Evolutionary conservation across 2,888 invertebrate species (phyloP).

Genomic region (Muschampia plurimacula): DNA sequence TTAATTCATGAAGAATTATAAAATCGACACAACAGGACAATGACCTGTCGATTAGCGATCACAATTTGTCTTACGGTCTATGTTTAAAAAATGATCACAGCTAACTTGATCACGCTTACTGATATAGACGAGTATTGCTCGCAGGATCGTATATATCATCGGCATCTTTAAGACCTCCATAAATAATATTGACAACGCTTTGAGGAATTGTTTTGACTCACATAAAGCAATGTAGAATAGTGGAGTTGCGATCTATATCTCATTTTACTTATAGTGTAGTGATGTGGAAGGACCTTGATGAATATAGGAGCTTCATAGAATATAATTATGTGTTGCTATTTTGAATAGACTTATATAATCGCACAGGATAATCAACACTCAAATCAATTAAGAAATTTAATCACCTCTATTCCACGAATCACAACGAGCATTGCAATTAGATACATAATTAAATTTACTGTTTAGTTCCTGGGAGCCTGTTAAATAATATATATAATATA

Average conservation of each 20-base stretch:
- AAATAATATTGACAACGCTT: slow-evolving; percentile 50
- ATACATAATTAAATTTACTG: too few species aligned
- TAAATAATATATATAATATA: too few species aligned
- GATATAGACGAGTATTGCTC: slow-evolving; percentile 47
- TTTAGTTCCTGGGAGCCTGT: too few species aligned
- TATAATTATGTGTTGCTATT: background rate
- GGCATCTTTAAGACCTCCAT: slow-evolving; percentile 47
- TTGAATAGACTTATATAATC: background rate
- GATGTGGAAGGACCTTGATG: background rate
- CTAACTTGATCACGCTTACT: slow-evolving; percentile 47
- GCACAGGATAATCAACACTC: too few species aligned
- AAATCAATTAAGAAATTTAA: too few species aligned
- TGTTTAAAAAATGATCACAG: slow-evolving; percentile 48
- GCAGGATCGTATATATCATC: slow-evolving; percentile 48
- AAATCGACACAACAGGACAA: slow-evolving; percentile 69
- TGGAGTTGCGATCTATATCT: slow-evolving; percentile 29
- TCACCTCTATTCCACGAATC: too few species aligned
- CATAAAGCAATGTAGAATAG: slow-evolving; percentile 37
- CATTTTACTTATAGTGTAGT: slow-evolving; percentile 8
- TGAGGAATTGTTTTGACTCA: slow-evolving; percentile 50
- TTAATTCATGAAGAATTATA: slow-evolving; percentile 79
- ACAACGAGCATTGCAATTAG: too few species aligned
- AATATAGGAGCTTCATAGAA: background rate
- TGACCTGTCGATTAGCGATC: slow-evolving; percentile 53
- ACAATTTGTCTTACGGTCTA: slow-evolving; percentile 53